These are phyloP conservation scores for Eupristina koningsbergeri DNA, from an alignment of 1,140 invertebrate genomes.

Conservation along the genomic window DNA sequence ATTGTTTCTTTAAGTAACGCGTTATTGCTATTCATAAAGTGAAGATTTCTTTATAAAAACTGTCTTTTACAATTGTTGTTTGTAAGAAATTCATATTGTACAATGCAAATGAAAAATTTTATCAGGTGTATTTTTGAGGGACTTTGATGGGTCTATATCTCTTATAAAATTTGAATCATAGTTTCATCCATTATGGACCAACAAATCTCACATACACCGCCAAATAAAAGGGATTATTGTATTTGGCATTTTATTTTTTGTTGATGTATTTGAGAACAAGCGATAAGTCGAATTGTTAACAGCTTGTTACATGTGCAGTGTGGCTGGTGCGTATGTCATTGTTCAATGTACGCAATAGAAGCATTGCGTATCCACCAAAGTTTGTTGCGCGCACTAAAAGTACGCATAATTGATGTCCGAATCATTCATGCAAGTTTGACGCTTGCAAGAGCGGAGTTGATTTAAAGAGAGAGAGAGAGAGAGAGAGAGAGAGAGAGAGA, in stretches of 20 bases:
- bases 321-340: not conserved
- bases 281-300: not conserved
- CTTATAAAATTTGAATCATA: no score
- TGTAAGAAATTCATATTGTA: not conserved
- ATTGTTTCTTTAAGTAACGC: no score
- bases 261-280: not conserved
- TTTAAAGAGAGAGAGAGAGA: no score
- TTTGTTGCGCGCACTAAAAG: slow-evolving; percentile 17
- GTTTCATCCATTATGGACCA: no score
- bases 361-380: not conserved
- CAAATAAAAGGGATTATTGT: no score
- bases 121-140: no score
- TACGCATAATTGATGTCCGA: slow-evolving; percentile 44
- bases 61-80: not conserved
- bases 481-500: no score
- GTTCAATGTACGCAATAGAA: not conserved
- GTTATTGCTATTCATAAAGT: no score
- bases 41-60: no score
- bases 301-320: not conserved
- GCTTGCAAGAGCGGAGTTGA: not conserved
- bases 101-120: no score
- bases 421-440: slow-evolving; percentile 32
- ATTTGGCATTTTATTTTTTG: not conserved
- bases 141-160: no score
- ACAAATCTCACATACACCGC: no score